Evolutionary conservation across 2,888 invertebrate species (phyloP).

Genomic region (Tipula lateralis): DNA sequence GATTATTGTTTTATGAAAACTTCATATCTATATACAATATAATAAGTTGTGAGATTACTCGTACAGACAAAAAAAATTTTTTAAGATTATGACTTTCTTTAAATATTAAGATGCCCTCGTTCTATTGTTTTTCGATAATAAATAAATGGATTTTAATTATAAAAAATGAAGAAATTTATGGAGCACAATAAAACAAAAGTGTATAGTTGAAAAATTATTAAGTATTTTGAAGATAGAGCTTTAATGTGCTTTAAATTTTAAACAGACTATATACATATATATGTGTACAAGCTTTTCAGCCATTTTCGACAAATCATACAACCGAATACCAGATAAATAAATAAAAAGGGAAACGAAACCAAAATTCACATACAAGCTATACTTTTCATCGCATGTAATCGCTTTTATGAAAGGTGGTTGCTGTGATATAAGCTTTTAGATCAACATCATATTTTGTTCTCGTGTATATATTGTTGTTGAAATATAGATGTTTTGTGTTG

Average conservation of each 20-base stretch:
- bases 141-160: not conserved
- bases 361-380: not conserved
- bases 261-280: not conserved
- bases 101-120: not conserved
- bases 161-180: not conserved
- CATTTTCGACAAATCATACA: not conserved
- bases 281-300: not conserved
- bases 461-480: not conserved
- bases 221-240: not conserved
- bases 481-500: not conserved
- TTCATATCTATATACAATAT: not conserved
- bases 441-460: not conserved
- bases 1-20: slow-evolving; percentile 9
- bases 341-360: not conserved
- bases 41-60: not conserved
- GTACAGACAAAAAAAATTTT: not conserved
- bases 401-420: not conserved
- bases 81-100: not conserved
- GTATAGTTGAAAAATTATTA: not conserved
- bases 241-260: not conserved
- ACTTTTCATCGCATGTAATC: not conserved
- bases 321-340: not conserved
- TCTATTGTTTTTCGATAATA: not conserved
- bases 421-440: not conserved
- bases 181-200: not conserved